phyloP scores from a whole-genome alignment of 2,113 vertebrate species.

The Stercorarius parasiticus region DNA sequence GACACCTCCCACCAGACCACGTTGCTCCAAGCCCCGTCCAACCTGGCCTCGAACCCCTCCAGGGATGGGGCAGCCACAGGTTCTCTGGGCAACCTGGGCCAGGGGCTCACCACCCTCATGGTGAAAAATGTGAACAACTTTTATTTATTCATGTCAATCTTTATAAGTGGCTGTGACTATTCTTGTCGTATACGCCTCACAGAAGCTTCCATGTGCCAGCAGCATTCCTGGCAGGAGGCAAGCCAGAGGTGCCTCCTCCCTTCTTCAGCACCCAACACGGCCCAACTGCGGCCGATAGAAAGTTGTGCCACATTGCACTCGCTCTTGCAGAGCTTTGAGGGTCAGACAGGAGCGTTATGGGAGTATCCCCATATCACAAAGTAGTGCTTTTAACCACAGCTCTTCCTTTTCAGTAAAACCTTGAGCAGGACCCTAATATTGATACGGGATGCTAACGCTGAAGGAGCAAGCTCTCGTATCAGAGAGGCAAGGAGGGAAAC shows the following conservation, averaged over 20 bases:
- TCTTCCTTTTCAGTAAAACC: background rate
- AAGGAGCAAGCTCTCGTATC: background rate
- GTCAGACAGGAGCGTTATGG: background rate
- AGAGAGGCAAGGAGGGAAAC: background rate
- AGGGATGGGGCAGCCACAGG: background rate
- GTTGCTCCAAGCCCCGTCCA: background rate
- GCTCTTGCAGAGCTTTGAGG: rapidly evolving
- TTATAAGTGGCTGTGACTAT: background rate
- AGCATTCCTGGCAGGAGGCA: background rate
- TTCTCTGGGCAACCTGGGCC: background rate
- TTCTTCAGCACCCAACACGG: background rate
- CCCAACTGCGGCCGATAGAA: rapidly evolving
- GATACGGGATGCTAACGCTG: background rate
- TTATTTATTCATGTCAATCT: background rate
- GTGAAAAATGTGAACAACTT: background rate
- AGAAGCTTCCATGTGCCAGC: background rate
- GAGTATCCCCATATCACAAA: background rate
- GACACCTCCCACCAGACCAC: background rate
- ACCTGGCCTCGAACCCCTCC: background rate
- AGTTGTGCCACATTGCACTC: background rate
- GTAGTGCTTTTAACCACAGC: background rate
- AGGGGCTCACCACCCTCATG: background rate
- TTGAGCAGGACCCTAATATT: background rate
- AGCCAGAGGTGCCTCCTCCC: background rate
- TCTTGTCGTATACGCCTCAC: background rate